phyloP scores from a whole-genome alignment of 1,140 invertebrate species.

The Odontomachus brunneus region DNA sequence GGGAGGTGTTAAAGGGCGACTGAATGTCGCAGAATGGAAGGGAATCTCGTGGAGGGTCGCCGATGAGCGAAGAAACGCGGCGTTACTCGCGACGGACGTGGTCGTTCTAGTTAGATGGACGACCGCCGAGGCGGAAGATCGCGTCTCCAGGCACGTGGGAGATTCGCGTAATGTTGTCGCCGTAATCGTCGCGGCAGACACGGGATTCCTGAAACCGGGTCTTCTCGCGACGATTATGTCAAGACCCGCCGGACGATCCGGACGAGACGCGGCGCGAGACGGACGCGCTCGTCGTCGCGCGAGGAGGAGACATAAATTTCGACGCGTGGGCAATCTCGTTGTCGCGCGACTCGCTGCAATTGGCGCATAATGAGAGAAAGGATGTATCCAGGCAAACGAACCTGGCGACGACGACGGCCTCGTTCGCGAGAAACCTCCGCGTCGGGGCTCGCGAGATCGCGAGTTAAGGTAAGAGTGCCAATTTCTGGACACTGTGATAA shows the following conservation, averaged over 20 bases:
- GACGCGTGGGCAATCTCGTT: conserved; percentile 50
- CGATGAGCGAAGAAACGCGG: not conserved
- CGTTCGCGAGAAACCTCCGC: not conserved
- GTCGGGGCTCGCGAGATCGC: too few species aligned
- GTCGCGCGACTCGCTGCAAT: conserved; percentile 47
- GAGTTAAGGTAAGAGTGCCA: too few species aligned
- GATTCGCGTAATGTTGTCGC: conserved; percentile 50
- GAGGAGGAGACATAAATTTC: conserved; percentile 67
- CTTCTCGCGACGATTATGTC: conserved; percentile 58
- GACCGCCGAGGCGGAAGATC: conserved; percentile 50
- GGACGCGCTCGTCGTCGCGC: conserved; percentile 32
- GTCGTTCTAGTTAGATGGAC: conserved; percentile 36
- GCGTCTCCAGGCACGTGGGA: not conserved
- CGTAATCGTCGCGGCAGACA: not conserved
- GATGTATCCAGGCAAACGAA: conserved; percentile 27
- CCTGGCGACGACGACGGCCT: not conserved
- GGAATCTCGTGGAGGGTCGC: not conserved
- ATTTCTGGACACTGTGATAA: too few species aligned
- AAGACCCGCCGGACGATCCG: conserved; percentile 34
- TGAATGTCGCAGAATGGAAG: not conserved
- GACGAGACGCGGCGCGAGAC: not conserved
- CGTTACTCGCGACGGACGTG: not conserved
- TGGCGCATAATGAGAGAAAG: conserved; percentile 56
- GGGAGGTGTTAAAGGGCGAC: not conserved
- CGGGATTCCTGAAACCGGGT: conserved; percentile 60